Percentiles rank a stretch among this genome's conserved stretches.
Evolutionary conservation across 2,113 vertebrate genomes (phyloP).

Genomic region (Microcebus lehilahytsara): DNA sequence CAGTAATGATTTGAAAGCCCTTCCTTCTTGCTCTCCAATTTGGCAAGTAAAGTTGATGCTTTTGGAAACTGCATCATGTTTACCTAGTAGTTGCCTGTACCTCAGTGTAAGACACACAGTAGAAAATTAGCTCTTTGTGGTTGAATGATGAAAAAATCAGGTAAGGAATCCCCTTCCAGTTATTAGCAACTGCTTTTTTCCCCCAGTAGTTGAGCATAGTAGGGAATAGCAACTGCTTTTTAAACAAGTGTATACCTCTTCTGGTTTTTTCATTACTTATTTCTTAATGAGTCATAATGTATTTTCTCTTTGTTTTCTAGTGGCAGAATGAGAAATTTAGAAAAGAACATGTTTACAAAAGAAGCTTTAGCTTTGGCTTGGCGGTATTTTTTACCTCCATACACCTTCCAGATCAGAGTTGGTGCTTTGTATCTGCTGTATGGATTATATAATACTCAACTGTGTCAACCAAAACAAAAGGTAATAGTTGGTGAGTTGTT

Average conservation of each 20-base stretch:
- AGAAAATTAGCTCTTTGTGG: not conserved
- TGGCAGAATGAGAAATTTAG: constrained; percentile 83
- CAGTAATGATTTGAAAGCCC: not conserved
- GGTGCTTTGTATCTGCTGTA: constrained; percentile 95
- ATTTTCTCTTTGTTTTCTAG: constrained; percentile 80
- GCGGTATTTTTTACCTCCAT: constrained; percentile 90
- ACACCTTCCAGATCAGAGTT: constrained; percentile 95
- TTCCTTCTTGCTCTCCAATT: not conserved
- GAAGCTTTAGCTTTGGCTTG: constrained; percentile 85
- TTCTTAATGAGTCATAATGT: constrained; percentile 6
- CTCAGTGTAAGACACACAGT: not conserved
- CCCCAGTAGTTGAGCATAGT: no score
- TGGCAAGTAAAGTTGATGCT: not conserved
- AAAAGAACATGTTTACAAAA: constrained; percentile 87
- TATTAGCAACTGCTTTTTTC: not conserved
- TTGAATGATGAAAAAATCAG: not conserved
- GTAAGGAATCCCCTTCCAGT: not conserved
- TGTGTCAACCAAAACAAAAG: constrained; percentile 89
- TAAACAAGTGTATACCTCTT: not conserved
- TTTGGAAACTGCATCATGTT: not conserved
- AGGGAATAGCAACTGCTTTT: not conserved
- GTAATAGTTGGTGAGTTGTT: constrained; percentile 78
- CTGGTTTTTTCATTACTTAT: not conserved
- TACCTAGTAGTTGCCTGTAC: not conserved
- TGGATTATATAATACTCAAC: constrained; percentile 89